Evolutionary conservation across 92 coral and sea anemone species (phyloP).

Genomic region (Paramuricea clavata): DNA sequence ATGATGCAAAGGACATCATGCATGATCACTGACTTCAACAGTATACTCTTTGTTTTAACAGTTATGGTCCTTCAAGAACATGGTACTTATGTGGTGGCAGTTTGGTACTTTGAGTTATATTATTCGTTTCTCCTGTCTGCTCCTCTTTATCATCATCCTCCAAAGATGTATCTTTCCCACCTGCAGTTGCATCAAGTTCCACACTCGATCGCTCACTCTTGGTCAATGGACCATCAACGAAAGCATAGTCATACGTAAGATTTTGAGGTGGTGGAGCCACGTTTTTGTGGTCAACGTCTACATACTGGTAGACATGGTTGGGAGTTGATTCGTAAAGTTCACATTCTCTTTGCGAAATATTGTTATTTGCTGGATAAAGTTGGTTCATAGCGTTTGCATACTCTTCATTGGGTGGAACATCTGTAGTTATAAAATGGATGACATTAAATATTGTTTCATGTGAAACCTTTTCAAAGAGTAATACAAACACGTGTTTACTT

Average conservation of each 20-base stretch:
- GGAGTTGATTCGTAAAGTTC: constrained; percentile 19
- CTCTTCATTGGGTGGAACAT: neutral
- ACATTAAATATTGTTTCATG: no score
- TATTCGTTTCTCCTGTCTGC: neutral
- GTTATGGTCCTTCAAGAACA: constrained; percentile 19
- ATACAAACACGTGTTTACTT: no score
- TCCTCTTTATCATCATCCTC: neutral
- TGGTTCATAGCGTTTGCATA: neutral
- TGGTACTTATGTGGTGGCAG: constrained; percentile 22
- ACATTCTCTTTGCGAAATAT: neutral
- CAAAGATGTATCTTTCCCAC: neutral
- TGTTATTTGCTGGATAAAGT: neutral
- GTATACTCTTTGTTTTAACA: no score
- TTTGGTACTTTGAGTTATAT: neutral
- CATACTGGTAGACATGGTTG: constrained; percentile 17
- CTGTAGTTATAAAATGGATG: neutral
- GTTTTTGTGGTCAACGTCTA: constrained; percentile 25
- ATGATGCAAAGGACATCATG: no score
- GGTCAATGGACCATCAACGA: neutral
- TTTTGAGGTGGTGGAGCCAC: neutral
- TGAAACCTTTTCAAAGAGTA: no score
- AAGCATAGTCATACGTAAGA: constrained; percentile 7
- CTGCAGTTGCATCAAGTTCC: neutral
- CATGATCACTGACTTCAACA: no score
- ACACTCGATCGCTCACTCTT: neutral